Evolutionary conservation across 92 coral and sea anemone genomes (phyloP), one percentile per base, ranked within the genome.

Genomic region (Siderastrea radians): DNA sequence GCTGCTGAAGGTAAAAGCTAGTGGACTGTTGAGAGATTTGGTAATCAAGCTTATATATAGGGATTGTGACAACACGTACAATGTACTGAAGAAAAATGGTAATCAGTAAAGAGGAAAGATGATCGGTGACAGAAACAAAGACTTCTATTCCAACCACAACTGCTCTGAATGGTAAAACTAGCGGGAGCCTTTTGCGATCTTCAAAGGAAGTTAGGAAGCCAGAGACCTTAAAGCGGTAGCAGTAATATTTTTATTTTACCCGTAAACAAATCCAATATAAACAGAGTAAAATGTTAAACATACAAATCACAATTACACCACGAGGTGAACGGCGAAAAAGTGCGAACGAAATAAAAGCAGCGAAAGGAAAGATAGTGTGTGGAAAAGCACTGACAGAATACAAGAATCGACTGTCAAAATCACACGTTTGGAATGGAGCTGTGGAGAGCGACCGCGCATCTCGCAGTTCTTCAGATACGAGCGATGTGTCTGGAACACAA

Each of bases 241-340:
- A 67, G 45, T 50, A 7, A 12, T 19, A 47, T 26, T 46, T 45
- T 45, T 13, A 7, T 50, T 65, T 80, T 12, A 66, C 17, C 38
- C 16, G 74, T 65, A 26, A 80, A 52, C 84, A 80, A 52, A 67
- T 12, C 13, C 26, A 50, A 17, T 48, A 64, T 12, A 79, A 65
- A 12, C 74, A 52, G 73, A 57, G 19, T n/a, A 47, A 64, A 3
- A 64, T 62, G 83, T 79, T 64, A 48, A 79, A 77, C 68, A 77
- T 68, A 60, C 68, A 79, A 61, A 49, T 17, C 59, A 79, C 72
- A 49, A 47, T 60, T 16, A 10, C n/a, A 59, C 53, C 45, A 3
- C 43, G 43, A 63, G 55, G 16, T 49, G 58, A 51, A 50, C 72
- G 59, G 19, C 61, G 5, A 48, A 17, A 49, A 62, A 50, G 6